Conservation (phyloP, 2,797 vertebrate species). For the Melanogrammus aeglefinus region DNA sequence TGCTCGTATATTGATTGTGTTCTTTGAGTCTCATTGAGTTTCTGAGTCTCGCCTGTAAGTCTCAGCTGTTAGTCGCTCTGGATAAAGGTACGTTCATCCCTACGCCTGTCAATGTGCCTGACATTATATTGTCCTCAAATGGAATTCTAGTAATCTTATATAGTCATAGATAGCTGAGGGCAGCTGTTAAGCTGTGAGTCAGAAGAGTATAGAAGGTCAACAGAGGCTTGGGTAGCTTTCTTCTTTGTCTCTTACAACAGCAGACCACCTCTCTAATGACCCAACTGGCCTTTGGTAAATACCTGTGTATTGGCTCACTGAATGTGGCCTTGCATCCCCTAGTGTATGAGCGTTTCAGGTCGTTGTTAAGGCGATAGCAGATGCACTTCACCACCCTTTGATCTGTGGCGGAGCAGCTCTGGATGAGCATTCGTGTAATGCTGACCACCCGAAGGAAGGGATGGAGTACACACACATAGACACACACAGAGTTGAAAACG, state of each 20-base stretch:
- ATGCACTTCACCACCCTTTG: constrained; percentile 50
- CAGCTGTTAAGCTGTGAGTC: constrained; percentile 43
- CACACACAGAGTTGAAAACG: background rate
- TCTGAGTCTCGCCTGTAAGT: background rate
- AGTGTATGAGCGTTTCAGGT: constrained; percentile 53
- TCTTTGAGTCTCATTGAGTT: background rate
- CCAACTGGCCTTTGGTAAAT: constrained; percentile 42
- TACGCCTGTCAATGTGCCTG: background rate
- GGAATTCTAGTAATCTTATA: background rate
- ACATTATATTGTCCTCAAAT: background rate
- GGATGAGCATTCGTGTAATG: background rate
- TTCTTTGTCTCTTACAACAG: constrained; percentile 51
- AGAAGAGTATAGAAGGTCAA: constrained; percentile 59
- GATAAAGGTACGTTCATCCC: background rate
- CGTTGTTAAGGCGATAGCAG: constrained; percentile 43
- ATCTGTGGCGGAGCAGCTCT: constrained; percentile 52
- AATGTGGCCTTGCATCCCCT: constrained; percentile 32
- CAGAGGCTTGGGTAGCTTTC: constrained; percentile 63
- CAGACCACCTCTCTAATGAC: constrained; percentile 18
- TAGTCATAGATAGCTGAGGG: background rate
- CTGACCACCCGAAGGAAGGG: constrained; percentile 11
- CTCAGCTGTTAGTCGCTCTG: background rate
- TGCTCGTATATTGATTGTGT: background rate
- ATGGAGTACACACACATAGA: background rate
- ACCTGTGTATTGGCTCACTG: constrained; percentile 34